Percentiles rank a stretch among this genome's conserved stretches.
phyloP scores from a whole-genome alignment of 2,797 vertebrate species.

The Apogon hyalosoma region DNA sequence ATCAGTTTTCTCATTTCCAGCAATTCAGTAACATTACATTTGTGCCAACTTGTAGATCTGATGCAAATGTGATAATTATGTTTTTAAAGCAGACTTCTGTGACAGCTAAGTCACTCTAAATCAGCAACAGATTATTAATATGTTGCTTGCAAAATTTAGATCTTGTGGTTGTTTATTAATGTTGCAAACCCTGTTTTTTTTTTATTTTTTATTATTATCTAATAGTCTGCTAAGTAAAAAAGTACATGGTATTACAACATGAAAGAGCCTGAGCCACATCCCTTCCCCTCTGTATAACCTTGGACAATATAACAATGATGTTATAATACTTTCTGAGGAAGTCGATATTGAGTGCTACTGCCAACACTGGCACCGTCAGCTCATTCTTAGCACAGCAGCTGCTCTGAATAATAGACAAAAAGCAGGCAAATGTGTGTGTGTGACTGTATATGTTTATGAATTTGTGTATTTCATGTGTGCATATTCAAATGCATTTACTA shows the following conservation, averaged over 20 bases:
- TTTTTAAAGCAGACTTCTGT: conserved; percentile 11
- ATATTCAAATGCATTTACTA: no score
- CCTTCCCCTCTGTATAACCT: conserved; percentile 68
- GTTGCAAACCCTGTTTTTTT: conserved; percentile 20
- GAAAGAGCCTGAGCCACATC: conserved; percentile 54
- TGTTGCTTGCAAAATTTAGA: conserved; percentile 19
- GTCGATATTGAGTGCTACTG: conserved; percentile 76
- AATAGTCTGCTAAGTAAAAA: conserved; percentile 36
- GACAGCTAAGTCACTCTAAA: conserved; percentile 25
- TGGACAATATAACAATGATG: conserved; percentile 81
- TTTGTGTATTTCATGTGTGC: conserved; percentile 5
- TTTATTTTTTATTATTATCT: conserved; percentile 31
- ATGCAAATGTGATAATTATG: not conserved
- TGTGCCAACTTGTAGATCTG: conserved; percentile 5
- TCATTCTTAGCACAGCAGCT: conserved; percentile 77
- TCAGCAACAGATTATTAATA: conserved; percentile 15
- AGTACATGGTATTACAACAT: conserved; percentile 35
- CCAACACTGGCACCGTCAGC: conserved; percentile 67
- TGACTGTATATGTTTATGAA: conserved; percentile 13
- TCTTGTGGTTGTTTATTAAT: conserved; percentile 27
- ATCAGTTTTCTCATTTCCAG: conserved; percentile 20
- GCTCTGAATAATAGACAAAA: conserved; percentile 64
- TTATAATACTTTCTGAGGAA: conserved; percentile 76
- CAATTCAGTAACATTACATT: conserved; percentile 2
- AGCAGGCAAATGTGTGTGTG: conserved; percentile 23